Base-by-base conservation (phyloP, 2,888 invertebrate genomes). In the Nomada ferruginata region DNA sequence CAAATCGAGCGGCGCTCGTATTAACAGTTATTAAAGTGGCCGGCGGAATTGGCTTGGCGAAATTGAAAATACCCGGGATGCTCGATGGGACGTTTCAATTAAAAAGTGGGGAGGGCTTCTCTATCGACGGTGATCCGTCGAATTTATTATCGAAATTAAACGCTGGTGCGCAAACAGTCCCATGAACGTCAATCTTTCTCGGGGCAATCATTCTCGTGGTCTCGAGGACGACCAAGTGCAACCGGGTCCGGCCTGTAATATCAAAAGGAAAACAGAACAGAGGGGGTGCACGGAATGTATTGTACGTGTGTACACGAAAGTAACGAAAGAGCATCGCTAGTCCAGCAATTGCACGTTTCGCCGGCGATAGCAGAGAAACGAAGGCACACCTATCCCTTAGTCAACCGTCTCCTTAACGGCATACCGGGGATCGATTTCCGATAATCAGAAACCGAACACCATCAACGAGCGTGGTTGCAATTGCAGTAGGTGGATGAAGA, bases 371-470 rank as follows among this genome's bases (percentile, higher is more conserved):
- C 71, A 52, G 70, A 70, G 66, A 76, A 26, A 23, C 82, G 82
- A 75, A 64, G 73, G 75, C 82, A 75, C 80, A 78, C 85, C 87
- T 83, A 87, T 57, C 87, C 81, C 84, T 87, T 87, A 81, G 83
- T 77, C 87, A 80, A 86, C 80, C 85, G 65, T 88, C 83, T 74
- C 74, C 85, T 87, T 85, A 87, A 86, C 88, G 89, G 85, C 81
- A 81, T 79, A 83, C 72, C 69, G 18, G 75, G 84, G 87, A 90
- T 91, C 89, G 89, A 86, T 91, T 91, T 90, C 86, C 90, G 85
- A 91, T 91, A 91, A 91, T 90, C 90, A 87, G 88, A 90, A 90
- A 89, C 84, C 83, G 84, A 89, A 87, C 86, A 86, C 87, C 86
- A 82, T 81, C 82, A 76, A 81, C 84, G 81, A 88, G 88, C 78